Conservation (phyloP, 1,140 invertebrate genomes). For the Drosophila ogumai region DNA sequence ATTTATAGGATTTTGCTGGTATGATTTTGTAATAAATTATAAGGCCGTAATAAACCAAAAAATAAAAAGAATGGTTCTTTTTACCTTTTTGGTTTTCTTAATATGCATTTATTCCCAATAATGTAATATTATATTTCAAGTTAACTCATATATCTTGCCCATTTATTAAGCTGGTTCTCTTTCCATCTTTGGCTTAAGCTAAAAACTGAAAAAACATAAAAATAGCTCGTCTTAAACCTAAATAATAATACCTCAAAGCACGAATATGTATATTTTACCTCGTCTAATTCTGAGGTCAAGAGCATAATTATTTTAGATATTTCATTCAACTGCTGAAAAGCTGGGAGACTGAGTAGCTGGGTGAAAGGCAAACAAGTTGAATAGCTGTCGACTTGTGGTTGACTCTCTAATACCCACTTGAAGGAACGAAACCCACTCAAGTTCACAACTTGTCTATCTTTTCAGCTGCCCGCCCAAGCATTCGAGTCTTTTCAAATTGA, state of each 20-base stretch:
- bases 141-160: too few relatives aligned
- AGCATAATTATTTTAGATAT: slow-evolving; percentile 49
- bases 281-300: slow-evolving; percentile 55
- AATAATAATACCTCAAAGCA: not conserved
- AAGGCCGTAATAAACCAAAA: too few relatives aligned
- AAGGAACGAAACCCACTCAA: slow-evolving; percentile 43
- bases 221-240: not conserved
- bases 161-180: too few relatives aligned
- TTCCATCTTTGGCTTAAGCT: too few relatives aligned
- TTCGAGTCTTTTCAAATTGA: slow-evolving; percentile 71
- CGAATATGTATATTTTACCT: slow-evolving; percentile 3
- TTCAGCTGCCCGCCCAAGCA: slow-evolving; percentile 46
- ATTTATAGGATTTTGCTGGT: not conserved
- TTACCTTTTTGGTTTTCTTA: too few relatives aligned
- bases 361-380: slow-evolving; percentile 56
- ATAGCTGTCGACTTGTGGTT: slow-evolving; percentile 53
- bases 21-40: not conserved
- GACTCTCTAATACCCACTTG: slow-evolving; percentile 38
- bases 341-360: slow-evolving; percentile 26
- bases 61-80: too few relatives aligned
- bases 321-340: slow-evolving; percentile 32
- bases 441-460: slow-evolving; percentile 49
- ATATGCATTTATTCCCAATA: too few relatives aligned
- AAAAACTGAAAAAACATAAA: not conserved
- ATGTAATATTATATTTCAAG: too few relatives aligned